Evolutionary conservation across 1,140 invertebrate genomes (phyloP).

Genomic region (Parapsyche elsis): DNA sequence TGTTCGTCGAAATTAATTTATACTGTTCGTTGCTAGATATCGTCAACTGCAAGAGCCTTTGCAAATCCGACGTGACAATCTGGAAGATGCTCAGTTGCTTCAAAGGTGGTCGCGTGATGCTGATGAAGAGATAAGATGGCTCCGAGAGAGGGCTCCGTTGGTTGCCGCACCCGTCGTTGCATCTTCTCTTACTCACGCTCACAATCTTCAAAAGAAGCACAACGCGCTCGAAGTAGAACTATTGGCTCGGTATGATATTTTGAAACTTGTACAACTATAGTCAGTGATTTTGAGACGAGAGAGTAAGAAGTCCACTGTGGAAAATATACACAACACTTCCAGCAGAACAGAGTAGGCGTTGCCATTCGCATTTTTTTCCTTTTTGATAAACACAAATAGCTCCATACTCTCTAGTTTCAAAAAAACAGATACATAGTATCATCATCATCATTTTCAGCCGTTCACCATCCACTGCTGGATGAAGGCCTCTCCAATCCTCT

Average conservation of each 20-base stretch:
- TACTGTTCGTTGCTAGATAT: conserved; percentile 68
- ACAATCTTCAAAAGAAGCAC: conserved; percentile 97
- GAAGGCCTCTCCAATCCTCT: no score
- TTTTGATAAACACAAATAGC: no score
- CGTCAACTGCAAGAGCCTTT: conserved; percentile 88
- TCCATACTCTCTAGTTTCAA: no score
- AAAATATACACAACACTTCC: not conserved
- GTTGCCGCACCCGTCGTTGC: conserved; percentile 76
- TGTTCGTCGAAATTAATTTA: not conserved
- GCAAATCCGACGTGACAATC: conserved; percentile 87
- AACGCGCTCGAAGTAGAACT: conserved; percentile 87
- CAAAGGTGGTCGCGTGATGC: conserved; percentile 89
- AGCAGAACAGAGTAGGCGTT: no score
- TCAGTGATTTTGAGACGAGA: not conserved
- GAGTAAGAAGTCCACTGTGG: not conserved
- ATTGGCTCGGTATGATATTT: conserved; percentile 59
- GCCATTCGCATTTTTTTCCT: no score
- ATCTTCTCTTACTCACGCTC: conserved; percentile 86
- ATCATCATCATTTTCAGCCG: no score
- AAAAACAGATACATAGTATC: no score
- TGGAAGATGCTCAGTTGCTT: conserved; percentile 86
- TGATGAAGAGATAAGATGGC: conserved; percentile 88
- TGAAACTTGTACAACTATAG: not conserved
- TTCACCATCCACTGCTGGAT: no score
- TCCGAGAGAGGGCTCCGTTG: conserved; percentile 86